Conservation (phyloP, 2,113 vertebrate species). For the Progne subis region DNA sequence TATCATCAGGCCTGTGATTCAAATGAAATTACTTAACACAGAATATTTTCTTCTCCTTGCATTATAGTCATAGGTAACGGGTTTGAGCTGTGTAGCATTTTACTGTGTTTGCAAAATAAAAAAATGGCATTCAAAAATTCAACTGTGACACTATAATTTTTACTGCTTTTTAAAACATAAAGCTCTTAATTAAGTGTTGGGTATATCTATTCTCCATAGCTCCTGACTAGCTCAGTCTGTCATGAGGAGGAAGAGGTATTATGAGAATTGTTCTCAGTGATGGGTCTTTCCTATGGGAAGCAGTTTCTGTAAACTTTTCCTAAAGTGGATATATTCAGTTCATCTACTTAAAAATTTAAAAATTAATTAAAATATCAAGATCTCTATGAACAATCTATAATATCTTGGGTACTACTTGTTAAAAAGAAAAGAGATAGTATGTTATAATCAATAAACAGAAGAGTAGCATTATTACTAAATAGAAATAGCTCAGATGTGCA, state of each 20-base stretch:
- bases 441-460: not conserved
- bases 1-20: not conserved
- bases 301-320: not conserved
- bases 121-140: not conserved
- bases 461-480: not conserved
- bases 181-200: not conserved
- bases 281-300: not conserved
- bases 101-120: not conserved
- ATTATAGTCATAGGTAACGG: not conserved
- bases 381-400: not conserved
- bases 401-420: not conserved
- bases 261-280: not conserved
- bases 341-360: not conserved
- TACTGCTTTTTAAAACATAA: not conserved
- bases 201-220: not conserved
- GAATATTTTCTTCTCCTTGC: not conserved
- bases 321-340: not conserved
- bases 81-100: not conserved
- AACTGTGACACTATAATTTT: not conserved
- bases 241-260: fast-evolving
- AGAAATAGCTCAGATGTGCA: not conserved
- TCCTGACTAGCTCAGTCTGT: not conserved
- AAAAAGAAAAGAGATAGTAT: not conserved
- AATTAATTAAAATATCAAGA: not conserved
- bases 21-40: not conserved